Conservation (phyloP, 2,113 vertebrate species). For the Pterocles orientalis region DNA sequence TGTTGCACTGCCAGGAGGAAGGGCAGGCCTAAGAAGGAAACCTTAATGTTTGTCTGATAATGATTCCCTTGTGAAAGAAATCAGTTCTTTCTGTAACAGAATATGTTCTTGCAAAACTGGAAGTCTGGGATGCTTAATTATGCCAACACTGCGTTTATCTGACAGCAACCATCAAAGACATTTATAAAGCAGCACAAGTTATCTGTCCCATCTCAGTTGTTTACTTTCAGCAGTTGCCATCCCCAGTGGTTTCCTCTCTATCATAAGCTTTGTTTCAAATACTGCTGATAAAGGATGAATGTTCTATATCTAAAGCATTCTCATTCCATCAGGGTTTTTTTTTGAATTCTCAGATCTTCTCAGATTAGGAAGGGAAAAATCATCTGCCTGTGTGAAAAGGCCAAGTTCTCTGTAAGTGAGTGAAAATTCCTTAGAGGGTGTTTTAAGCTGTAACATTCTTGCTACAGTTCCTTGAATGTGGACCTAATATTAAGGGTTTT, state of each 20-base stretch:
- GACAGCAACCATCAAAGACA: background rate
- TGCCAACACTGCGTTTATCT: background rate
- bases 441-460: background rate
- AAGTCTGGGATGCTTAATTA: background rate
- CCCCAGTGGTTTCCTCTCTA: background rate
- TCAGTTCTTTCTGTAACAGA: background rate
- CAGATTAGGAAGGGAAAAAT: background rate
- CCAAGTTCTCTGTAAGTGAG: background rate
- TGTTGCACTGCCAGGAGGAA: background rate
- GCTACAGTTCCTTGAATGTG: background rate
- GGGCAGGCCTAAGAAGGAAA: background rate
- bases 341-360: background rate
- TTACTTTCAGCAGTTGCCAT: background rate
- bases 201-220: background rate
- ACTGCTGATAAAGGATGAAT: background rate
- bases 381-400: background rate
- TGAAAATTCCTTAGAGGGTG: background rate
- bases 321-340: background rate
- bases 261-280: background rate
- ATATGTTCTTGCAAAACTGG: background rate
- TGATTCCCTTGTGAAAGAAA: background rate
- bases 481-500: background rate
- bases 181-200: background rate
- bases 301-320: background rate
- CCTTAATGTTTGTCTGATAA: background rate